phyloP scores from a whole-genome alignment of 2,113 vertebrate species.

The Istiophorus platypterus region DNA sequence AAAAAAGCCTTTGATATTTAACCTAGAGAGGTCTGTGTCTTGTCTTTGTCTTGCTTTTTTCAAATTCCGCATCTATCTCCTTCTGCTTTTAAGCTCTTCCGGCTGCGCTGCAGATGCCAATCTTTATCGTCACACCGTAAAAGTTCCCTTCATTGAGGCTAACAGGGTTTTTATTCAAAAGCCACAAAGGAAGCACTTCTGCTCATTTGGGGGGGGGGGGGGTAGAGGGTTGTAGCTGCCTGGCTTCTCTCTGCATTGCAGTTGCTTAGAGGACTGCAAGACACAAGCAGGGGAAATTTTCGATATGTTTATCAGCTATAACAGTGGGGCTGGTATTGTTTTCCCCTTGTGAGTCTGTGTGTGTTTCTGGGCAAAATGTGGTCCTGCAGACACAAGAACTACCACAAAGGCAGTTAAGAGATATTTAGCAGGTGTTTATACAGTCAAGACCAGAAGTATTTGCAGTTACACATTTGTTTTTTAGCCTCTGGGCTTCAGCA shows the following conservation, averaged over 20 bases:
- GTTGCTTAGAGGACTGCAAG: conserved; percentile 55
- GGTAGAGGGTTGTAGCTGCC: conserved; percentile 15
- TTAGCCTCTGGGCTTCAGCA: too few species aligned
- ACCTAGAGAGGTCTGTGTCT: background rate
- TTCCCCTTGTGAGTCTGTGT: too few species aligned
- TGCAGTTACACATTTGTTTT: too few species aligned
- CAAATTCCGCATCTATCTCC: background rate
- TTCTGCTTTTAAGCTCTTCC: background rate
- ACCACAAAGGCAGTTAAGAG: too few species aligned
- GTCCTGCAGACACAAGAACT: too few species aligned
- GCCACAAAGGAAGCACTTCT: conserved; percentile 25
- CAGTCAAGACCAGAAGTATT: too few species aligned
- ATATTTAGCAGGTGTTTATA: too few species aligned
- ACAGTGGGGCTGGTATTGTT: too few species aligned
- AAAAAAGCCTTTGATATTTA: background rate
- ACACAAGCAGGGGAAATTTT: conserved; percentile 29
- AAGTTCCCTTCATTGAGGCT: conserved; percentile 33
- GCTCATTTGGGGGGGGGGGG: conserved; percentile 41
- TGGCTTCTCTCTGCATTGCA: conserved; percentile 69
- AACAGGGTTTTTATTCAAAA: conserved; percentile 38
- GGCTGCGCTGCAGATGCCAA: background rate
- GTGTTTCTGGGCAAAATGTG: too few species aligned
- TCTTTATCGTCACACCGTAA: conserved; percentile 29
- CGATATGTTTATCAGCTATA: background rate
- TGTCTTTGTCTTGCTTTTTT: background rate